Evolutionary conservation across 2,113 vertebrate species (phyloP).

Genomic region (Chlorodrepanis virens): DNA sequence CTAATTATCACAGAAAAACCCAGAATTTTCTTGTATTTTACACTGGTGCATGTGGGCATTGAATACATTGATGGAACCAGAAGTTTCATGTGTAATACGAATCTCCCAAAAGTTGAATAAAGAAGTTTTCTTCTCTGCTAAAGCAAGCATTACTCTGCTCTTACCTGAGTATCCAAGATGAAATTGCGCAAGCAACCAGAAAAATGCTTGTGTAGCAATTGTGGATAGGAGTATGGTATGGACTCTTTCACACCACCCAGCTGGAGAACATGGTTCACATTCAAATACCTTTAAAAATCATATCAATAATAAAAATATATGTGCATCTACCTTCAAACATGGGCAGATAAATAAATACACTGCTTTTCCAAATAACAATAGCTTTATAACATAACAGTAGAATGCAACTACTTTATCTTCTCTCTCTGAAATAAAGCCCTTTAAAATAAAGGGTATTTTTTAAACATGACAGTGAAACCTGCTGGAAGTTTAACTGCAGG

Average conservation of each 20-base stretch:
- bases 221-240: conserved; percentile 81
- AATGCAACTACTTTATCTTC: not conserved
- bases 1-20: not conserved
- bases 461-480: not conserved
- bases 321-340: not conserved
- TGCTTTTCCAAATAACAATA: not conserved
- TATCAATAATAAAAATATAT: not conserved
- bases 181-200: conserved; percentile 87
- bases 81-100: not conserved
- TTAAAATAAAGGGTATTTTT: not conserved
- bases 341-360: not conserved
- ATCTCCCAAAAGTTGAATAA: not conserved
- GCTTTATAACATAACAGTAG: not conserved
- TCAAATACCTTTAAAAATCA: conserved; percentile 76
- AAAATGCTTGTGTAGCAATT: conserved; percentile 85
- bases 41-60: not conserved
- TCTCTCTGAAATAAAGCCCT: not conserved
- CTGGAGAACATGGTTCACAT: conserved; percentile 83
- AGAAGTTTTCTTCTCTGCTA: not conserved
- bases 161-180: conserved; percentile 87
- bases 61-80: not conserved
- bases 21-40: not conserved
- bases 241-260: conserved; percentile 87
- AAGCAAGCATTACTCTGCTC: not conserved
- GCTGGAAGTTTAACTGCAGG: not conserved